These are phyloP conservation scores for Chloroclysta siterata DNA, from an alignment of 2,888 invertebrate genomes.

Conservation along the genomic window DNA sequence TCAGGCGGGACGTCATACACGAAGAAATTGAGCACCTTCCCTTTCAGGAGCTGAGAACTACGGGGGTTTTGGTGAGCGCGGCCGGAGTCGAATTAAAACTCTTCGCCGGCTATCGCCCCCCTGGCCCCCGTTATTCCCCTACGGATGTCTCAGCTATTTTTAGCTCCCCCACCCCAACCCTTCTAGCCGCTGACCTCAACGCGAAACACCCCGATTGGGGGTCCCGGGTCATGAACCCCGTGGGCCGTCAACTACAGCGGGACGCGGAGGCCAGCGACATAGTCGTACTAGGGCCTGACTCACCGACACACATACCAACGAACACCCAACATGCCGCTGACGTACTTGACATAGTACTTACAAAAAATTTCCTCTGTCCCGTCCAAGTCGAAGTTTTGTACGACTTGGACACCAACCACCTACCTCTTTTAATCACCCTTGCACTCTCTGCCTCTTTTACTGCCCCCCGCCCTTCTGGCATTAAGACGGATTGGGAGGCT, in stretches of 20 bases:
- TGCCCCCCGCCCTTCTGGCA: background rate
- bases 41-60: background rate
- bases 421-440: background rate
- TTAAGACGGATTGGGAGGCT: background rate
- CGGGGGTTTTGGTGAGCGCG: conserved; percentile 1
- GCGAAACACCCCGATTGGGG: background rate
- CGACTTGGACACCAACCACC: background rate
- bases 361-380: background rate
- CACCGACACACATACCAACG: background rate
- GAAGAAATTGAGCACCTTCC: conserved; percentile 2
- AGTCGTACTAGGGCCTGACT: background rate
- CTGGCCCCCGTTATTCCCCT: background rate
- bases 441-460: background rate
- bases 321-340: background rate
- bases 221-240: background rate
- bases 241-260: background rate
- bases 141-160: background rate
- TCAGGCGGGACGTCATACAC: conserved; percentile 14
- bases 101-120: background rate
- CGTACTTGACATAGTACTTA: background rate
- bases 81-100: background rate
- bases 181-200: background rate
- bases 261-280: background rate
- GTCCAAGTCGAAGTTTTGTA: background rate
- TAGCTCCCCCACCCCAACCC: background rate